Percentiles rank a stretch among this genome's conserved stretches.
Conservation (phyloP, 1,140 invertebrate species). For the Bradynema listronoti region DNA sequence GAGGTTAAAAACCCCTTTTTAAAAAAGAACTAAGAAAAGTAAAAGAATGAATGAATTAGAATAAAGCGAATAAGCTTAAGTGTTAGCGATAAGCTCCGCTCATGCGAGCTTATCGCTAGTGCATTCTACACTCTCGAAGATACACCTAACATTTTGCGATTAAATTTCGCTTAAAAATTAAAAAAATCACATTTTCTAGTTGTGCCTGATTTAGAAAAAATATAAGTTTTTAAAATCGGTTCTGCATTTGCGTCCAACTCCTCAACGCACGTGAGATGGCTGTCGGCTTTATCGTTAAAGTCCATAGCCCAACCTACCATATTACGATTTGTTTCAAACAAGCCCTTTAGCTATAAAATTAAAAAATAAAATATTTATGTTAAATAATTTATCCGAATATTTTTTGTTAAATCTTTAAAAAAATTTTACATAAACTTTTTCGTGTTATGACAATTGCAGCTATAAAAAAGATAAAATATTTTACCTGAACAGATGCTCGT, state of each 20-base stretch:
- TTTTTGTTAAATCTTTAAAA: too few relatives aligned
- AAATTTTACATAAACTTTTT: too few relatives aligned
- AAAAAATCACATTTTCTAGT: constrained; percentile 11
- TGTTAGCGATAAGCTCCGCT: too few relatives aligned
- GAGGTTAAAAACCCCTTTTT: not conserved
- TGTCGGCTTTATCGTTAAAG: constrained; percentile 24
- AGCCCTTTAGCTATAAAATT: constrained; percentile 9
- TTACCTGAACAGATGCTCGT: constrained; percentile 22
- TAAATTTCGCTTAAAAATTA: too few relatives aligned
- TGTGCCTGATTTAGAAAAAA: constrained; percentile 13
- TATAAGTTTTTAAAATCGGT: constrained; percentile 17
- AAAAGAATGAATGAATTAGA: not conserved
- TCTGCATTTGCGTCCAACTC: not conserved
- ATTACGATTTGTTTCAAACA: constrained; percentile 27
- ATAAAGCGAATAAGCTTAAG: too few relatives aligned
- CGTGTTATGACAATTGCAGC: too few relatives aligned
- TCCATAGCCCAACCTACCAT: constrained; percentile 28
- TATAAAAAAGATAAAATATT: too few relatives aligned
- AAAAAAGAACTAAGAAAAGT: not conserved
- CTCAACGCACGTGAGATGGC: constrained; percentile 25
- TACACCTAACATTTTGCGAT: too few relatives aligned
- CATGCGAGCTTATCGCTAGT: too few relatives aligned
- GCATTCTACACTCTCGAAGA: too few relatives aligned
- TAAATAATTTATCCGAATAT: too few relatives aligned
- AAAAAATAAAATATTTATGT: too few relatives aligned